Evolutionary conservation across 2,113 vertebrate genomes (phyloP), one percentile per base, ranked within the genome.

Genomic region (Upupa epops): DNA sequence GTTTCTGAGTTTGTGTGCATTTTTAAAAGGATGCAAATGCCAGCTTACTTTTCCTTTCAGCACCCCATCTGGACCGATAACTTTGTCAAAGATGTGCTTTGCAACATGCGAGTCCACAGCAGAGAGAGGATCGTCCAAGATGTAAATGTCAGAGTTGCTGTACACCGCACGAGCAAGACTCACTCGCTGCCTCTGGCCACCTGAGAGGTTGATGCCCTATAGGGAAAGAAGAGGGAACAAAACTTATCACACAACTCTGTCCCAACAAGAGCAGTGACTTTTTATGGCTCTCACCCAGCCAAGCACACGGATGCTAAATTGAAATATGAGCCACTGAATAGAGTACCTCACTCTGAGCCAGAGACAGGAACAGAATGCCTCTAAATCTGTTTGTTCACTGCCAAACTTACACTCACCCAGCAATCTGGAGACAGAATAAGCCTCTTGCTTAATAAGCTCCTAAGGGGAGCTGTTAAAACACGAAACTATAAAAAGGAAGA

Each of bases 181-280:
- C 87, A 99, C 98, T 7, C 99, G 97, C 96, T 99, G 99, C 76
- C 98, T 97, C 97, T 99, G 99, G 11, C 99, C 99, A 6, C 99
- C 99, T 0, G 99, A 99, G 32, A 99, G 97, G 95, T 99, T 99
- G 91, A 99, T 99, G 68, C 99, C 99, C 99, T 99, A 97, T 3
- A 51, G 48, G 19, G 55, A 56, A 32, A 91, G 59, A 79, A 74
- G 11, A 78, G 59, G 71, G 36, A 79, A 37, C 31, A 81, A 88
- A 86, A 55, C 8, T 6, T 11, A 28, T 82, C 80, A 56, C 24
- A 21, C 31, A 25, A 32, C 37, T 66, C 24, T 2, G 42, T 49
- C 32, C 51, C 60, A 64, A 51, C 61, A 75, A 5, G 36, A 61
- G 65, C 69, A 52, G 22, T 61, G 64, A 20, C n/a, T 74, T 32